These are phyloP conservation scores for Typhlichthys subterraneus DNA, from an alignment of 2,797 vertebrate species.

Conservation along the genomic window DNA sequence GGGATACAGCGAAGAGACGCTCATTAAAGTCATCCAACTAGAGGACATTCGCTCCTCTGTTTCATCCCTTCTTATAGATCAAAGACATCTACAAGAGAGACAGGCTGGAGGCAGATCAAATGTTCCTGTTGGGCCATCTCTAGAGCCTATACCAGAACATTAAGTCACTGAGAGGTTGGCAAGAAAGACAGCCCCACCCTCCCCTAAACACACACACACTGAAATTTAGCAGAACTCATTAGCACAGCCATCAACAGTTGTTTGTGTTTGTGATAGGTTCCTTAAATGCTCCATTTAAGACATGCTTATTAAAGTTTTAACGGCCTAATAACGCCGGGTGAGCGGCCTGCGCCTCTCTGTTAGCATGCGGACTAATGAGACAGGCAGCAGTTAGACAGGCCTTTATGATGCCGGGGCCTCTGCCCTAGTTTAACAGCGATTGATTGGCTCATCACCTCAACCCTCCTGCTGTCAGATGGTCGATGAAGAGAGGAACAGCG, in stretches of 20 bases:
- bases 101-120: constrained; percentile 61
- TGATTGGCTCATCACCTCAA: constrained; percentile 30
- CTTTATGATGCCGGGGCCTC: constrained; percentile 41
- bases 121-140: constrained; percentile 48
- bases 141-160: constrained; percentile 20
- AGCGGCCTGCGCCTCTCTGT: constrained; percentile 9
- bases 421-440: constrained; percentile 41
- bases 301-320: neutral
- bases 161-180: constrained; percentile 1
- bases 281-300: constrained; percentile 26
- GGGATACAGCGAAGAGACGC: constrained; percentile 17
- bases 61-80: constrained; percentile 47
- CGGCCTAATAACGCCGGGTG: constrained; percentile 9
- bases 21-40: constrained; percentile 37
- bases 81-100: constrained; percentile 42
- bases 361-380: constrained; percentile 37
- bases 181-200: neutral
- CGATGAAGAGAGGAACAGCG: constrained; percentile 11
- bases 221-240: constrained; percentile 1
- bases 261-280: neutral
- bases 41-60: constrained; percentile 26
- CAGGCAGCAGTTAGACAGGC: constrained; percentile 28
- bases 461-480: constrained; percentile 19
- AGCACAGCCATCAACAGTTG: constrained; percentile 1
- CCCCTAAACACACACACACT: constrained; percentile 7